Evolutionary conservation across 1,140 invertebrate genomes (phyloP), one percentile per base, ranked within the genome.

Genomic region (Pseudomyrmex flavicornis): DNA sequence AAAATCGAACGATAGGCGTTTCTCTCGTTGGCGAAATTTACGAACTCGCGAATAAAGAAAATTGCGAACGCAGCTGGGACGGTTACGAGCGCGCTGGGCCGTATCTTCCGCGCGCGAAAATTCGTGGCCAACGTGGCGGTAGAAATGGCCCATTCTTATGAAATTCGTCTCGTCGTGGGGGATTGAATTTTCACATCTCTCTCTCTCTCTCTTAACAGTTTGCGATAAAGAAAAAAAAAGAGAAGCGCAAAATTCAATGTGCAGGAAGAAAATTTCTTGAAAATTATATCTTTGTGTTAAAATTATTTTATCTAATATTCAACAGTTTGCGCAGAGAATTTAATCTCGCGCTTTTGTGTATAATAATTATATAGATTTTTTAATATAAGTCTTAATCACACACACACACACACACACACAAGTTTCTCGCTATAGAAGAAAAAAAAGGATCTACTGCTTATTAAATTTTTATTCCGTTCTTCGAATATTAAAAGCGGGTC

Each of bases 41-140:
- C 20, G 76, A 48, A 79, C 65, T 70, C 13, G 44, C 54, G 20
- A 70, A 77, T 68, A 66, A 77, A 68, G 61, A 77, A 79, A 79
- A 79, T 79, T 79, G 76, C 65, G 35, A 69, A 59, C n/a, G 35
- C 52, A 79, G 76, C 15, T 79, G 65, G 52, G 20, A 79, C 35
- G 54, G 44, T 79, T 79, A 70, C n/a, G 65, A 69, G 65, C 35
- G 52, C 22, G 13, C 15, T 70, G 65, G 10, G 52, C 20, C 52
- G 15, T 13, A 17, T 7, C 59, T 65, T 9, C 26, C 3, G 26
- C 62, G 22, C 48, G 44, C 12, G 26, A 77, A 77, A 77, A 77
- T 66, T 68, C 13, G 62, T 66, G 59, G n/a, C 22, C 7, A 52
- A n/a, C 22, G n/a, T 54, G 17, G 22, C 13, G 59, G 26, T 68